Percentiles rank a stretch among this genome's conserved stretches.
Conservation (phyloP, 2,113 vertebrate genomes). For the Lamprotornis superbus region DNA sequence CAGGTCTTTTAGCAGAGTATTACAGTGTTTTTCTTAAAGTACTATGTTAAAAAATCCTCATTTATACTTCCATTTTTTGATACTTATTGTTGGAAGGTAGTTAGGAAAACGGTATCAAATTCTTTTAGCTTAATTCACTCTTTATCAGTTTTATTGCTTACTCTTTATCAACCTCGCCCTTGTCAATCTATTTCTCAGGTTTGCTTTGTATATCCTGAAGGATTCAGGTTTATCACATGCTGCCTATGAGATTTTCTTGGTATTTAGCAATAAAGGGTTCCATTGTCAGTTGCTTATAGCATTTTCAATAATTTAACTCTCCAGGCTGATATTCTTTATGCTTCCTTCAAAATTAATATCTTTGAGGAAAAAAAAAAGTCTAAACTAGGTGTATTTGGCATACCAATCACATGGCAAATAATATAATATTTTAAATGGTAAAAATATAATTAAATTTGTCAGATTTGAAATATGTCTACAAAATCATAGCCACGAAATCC, state of each 20-base stretch:
- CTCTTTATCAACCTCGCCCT: not conserved
- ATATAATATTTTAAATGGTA: not conserved
- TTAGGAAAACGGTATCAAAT: not conserved
- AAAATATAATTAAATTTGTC: not conserved
- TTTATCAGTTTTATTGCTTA: not conserved
- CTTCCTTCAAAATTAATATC: not conserved
- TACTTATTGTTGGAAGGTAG: not conserved
- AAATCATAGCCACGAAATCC: not conserved
- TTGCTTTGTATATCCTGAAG: not conserved
- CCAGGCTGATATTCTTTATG: not conserved
- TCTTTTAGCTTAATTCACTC: not conserved
- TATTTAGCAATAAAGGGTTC: constrained; percentile 33
- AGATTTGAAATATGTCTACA: not conserved
- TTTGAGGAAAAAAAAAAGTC: not conserved
- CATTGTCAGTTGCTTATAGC: not conserved
- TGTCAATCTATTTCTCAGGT: not conserved
- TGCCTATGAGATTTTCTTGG: not conserved
- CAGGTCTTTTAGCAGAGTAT: not conserved
- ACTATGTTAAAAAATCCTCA: not conserved
- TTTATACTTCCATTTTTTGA: not conserved
- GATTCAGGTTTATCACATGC: not conserved
- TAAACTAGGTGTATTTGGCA: not conserved
- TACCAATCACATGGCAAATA: not conserved
- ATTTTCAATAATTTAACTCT: not conserved
- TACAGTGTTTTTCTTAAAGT: not conserved